A percentile compares a stretch with the other conserved stretches of the same genome.
phyloP scores from a whole-genome alignment of 2,113 vertebrate genomes.

The Ochotona princeps region DNA sequence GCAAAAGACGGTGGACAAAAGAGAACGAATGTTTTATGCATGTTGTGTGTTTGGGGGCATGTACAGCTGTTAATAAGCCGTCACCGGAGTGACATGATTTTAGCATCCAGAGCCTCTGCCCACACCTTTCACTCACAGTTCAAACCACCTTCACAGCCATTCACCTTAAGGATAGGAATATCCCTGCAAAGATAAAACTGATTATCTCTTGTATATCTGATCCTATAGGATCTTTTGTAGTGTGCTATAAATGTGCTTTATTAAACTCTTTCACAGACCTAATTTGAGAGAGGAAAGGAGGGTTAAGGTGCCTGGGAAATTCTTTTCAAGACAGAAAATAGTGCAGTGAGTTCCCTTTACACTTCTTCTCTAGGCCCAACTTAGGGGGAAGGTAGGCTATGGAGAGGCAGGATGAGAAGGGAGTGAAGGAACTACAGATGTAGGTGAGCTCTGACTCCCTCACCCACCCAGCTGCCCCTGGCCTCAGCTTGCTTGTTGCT shows the following conservation, averaged over 20 bases:
- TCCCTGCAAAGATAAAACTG: not conserved
- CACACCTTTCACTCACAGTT: not conserved
- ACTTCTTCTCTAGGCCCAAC: not conserved
- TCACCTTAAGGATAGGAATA: not conserved
- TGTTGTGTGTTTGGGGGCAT: not conserved
- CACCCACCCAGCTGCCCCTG: not conserved
- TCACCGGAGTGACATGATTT: not conserved
- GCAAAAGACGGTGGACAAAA: not conserved
- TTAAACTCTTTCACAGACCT: not conserved
- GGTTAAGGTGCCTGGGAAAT: not conserved
- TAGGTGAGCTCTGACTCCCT: not conserved
- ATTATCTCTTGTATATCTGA: not conserved
- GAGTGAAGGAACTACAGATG: not conserved
- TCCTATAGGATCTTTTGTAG: not conserved
- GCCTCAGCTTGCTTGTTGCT: not conserved
- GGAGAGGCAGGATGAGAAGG: not conserved
- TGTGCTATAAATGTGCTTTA: not conserved
- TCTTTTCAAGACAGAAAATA: not conserved
- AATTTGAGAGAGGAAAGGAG: slow-evolving; percentile 20
- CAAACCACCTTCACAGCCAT: not conserved
- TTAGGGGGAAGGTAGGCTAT: not conserved
- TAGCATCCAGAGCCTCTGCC: not conserved
- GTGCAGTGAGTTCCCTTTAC: too few species aligned
- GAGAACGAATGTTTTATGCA: not conserved
- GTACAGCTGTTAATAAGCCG: not conserved